Evolutionary conservation across 2,113 vertebrate genomes (phyloP).

Genomic region (Amphiprion percula): DNA sequence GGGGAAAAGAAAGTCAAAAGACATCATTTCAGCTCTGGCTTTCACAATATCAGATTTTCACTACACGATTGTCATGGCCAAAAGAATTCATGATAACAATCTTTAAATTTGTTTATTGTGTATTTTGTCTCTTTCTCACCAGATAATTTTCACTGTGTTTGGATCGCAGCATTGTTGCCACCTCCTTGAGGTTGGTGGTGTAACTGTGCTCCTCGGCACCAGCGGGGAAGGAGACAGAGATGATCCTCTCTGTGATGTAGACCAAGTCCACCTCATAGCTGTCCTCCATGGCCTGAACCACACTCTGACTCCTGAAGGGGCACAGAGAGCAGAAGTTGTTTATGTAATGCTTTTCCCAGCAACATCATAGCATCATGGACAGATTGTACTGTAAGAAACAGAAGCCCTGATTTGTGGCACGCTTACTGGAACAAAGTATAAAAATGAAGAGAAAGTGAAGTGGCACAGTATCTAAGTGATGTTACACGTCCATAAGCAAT

Average conservation of each 20-base stretch:
- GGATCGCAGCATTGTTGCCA: constrained; percentile 95
- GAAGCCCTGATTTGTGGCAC: background rate
- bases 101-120: too few relatives aligned
- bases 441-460: too few relatives aligned
- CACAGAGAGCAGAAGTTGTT: background rate
- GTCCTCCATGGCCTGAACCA: constrained; percentile 90
- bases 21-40: too few relatives aligned
- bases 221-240: constrained; percentile 92
- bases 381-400: background rate
- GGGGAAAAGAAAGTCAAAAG: too few relatives aligned
- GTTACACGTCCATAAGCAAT: too few relatives aligned
- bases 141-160: constrained; percentile 95
- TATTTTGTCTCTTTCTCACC: constrained; percentile 80
- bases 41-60: too few relatives aligned
- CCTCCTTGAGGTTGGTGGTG: constrained; percentile 90
- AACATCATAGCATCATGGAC: background rate
- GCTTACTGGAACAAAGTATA: too few relatives aligned
- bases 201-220: constrained; percentile 89
- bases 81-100: too few relatives aligned
- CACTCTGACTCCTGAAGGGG: constrained; percentile 84
- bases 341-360: background rate
- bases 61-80: too few relatives aligned
- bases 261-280: constrained; percentile 94
- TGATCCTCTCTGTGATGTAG: constrained; percentile 93
- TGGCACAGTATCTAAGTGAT: too few relatives aligned